phyloP scores from a whole-genome alignment of 2,888 invertebrate genomes.

The Cerastis rubricosa region DNA sequence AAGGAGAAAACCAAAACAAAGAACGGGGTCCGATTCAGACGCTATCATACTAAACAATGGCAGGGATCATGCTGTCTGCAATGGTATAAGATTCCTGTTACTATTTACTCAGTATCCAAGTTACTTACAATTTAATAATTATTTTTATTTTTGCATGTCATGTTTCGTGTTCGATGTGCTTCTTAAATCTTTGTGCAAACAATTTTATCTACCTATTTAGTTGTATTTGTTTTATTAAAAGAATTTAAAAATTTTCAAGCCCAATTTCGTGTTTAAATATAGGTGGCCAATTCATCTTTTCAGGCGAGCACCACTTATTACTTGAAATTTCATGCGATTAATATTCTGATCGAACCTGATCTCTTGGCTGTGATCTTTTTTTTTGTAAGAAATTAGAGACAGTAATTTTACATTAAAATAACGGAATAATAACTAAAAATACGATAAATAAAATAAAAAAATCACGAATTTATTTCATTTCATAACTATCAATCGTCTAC shows the following conservation, averaged over 20 bases:
- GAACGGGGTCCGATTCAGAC: constrained; percentile 91
- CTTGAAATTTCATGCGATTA: background rate
- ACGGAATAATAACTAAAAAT: no score
- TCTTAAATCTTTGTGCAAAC: constrained; percentile 1
- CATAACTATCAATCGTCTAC: no score
- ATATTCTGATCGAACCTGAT: background rate
- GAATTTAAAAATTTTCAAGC: background rate
- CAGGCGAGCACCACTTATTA: background rate
- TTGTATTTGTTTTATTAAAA: background rate
- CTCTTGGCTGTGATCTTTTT: background rate
- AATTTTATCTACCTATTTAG: background rate
- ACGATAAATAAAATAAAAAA: no score
- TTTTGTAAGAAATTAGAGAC: background rate
- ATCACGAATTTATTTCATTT: no score
- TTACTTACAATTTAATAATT: no score
- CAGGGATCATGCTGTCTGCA: constrained; percentile 94
- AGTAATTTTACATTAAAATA: no score
- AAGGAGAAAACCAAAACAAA: constrained; percentile 91
- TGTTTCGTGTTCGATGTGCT: constrained; percentile 8
- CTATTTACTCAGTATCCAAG: background rate
- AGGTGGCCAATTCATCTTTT: background rate
- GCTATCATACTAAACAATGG: constrained; percentile 93
- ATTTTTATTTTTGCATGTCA: constrained; percentile 9
- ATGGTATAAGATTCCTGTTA: constrained; percentile 86
- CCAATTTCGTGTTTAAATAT: background rate